A percentile compares a stretch with the other conserved stretches of the same genome.
phyloP scores from a whole-genome alignment of 1,140 invertebrate genomes.

The Ceratina calcarata region DNA sequence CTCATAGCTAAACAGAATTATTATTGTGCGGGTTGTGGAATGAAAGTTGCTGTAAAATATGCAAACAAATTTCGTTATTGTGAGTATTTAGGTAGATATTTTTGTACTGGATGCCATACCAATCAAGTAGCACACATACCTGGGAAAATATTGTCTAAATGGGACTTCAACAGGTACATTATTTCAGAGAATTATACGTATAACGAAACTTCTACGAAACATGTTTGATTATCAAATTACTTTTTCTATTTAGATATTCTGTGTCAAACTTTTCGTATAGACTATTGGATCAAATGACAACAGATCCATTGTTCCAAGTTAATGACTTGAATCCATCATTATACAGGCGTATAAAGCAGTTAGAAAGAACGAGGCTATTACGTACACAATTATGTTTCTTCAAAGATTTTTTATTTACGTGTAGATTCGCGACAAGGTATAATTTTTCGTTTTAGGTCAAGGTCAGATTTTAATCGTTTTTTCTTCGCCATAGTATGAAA shows the following conservation, averaged over 20 bases:
- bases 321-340: constrained; percentile 86
- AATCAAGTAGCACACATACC: constrained; percentile 89
- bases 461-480: not conserved
- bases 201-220: not conserved
- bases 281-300: constrained; percentile 88
- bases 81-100: constrained; percentile 92
- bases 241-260: constrained; percentile 81
- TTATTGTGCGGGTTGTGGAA: constrained; percentile 92
- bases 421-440: constrained; percentile 84
- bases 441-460: no score
- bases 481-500: constrained; percentile 8
- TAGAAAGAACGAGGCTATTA: constrained; percentile 83
- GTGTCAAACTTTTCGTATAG: constrained; percentile 92
- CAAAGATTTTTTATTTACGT: constrained; percentile 85
- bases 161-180: constrained; percentile 83
- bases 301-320: constrained; percentile 90
- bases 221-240: not conserved
- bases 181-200: not conserved
- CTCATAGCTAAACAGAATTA: constrained; percentile 89
- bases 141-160: constrained; percentile 83
- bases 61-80: constrained; percentile 89
- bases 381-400: constrained; percentile 86
- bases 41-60: constrained; percentile 87
- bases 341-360: constrained; percentile 83
- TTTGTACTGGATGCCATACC: constrained; percentile 93